Base-by-base conservation (phyloP, 2,113 vertebrate genomes). In the Pygoscelis adeliae region DNA sequence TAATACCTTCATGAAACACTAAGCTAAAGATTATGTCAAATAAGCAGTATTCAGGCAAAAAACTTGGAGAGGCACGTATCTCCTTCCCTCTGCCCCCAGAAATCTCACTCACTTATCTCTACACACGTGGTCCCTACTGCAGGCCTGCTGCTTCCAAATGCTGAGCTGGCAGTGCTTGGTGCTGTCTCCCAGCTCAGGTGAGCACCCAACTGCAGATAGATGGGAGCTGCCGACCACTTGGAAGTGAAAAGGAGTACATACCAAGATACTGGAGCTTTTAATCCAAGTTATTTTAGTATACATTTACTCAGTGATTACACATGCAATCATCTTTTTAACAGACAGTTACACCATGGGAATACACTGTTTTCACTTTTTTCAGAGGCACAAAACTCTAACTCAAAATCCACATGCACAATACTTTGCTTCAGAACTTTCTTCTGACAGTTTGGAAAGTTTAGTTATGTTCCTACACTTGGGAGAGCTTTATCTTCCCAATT, bases 61-160 rank as follows among this genome's bases (percentile, higher is more conserved):
- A 61, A 5, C 18, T 9, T 20, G 21, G 26, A 50, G 6, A 86
- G 14, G 11, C 18, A 77, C 61, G 50, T 16, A n/a, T n/a, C 23
- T 79, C 56, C 44, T 47, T 15, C 11, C 7, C 15, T 63, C 25
- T n/a, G 32, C 4, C 9, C 11, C 42, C 16, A 74, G 26, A 72
- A 63, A 58, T 59, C 44, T 74, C 44, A 58, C 17, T 40, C 23
- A 15, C 32, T 30, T 15, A 32, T 42, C 27, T 69, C 13, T 52
- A 19, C 8, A 34, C 2, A 16, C 0, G 1, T 0, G 3, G 46
- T n/a, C 29, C 27, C 27, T 27, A 38, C 32, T 2, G 3, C 22
- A 49, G 23, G 21, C 15, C 40, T 46, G 40, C 30, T 44, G 18
- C 49, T 79, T 63, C 22, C 53, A 56, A 15, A 32, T 12, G 65